Percentiles rank a stretch among this genome's conserved stretches.
phyloP scores from a whole-genome alignment of 2,888 invertebrate species.

The Idaea biselata region DNA sequence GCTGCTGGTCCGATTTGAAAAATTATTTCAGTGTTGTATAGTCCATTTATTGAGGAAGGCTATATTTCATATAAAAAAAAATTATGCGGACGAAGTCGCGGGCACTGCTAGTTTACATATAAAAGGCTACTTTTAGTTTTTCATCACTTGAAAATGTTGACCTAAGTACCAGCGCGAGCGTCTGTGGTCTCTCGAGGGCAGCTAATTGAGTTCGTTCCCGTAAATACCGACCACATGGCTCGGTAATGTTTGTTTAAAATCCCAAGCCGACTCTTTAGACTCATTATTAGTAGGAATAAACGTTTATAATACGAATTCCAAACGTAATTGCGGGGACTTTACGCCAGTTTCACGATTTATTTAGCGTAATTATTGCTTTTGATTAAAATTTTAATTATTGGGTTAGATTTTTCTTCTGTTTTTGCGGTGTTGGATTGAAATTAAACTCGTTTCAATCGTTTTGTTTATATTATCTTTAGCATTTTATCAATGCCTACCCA shows the following conservation, averaged over 20 bases:
- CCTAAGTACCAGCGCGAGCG: conserved; percentile 11
- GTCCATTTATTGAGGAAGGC: too few relatives aligned
- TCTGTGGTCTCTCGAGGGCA: not conserved
- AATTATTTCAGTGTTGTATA: too few relatives aligned
- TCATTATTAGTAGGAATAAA: not conserved
- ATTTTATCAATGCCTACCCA: too few relatives aligned
- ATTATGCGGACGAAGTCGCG: too few relatives aligned
- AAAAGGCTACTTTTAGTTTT: too few relatives aligned
- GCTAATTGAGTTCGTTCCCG: not conserved
- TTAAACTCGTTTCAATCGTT: too few relatives aligned
- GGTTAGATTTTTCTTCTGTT: too few relatives aligned
- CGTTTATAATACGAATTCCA: conserved; percentile 1
- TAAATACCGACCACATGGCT: not conserved
- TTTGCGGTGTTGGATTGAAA: too few relatives aligned
- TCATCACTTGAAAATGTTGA: conserved; percentile 6
- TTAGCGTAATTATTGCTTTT: not conserved
- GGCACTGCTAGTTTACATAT: too few relatives aligned
- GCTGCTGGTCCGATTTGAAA: too few relatives aligned
- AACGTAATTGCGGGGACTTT: not conserved
- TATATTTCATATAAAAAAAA: too few relatives aligned
- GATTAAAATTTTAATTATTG: not conserved
- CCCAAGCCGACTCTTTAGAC: not conserved
- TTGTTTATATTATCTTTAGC: too few relatives aligned
- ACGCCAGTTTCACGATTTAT: not conserved
- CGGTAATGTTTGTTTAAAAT: not conserved